Evolutionary conservation across 2,888 invertebrate species (phyloP), one percentile per base, ranked within the genome.

Genomic region (Serrognathus titanus): DNA sequence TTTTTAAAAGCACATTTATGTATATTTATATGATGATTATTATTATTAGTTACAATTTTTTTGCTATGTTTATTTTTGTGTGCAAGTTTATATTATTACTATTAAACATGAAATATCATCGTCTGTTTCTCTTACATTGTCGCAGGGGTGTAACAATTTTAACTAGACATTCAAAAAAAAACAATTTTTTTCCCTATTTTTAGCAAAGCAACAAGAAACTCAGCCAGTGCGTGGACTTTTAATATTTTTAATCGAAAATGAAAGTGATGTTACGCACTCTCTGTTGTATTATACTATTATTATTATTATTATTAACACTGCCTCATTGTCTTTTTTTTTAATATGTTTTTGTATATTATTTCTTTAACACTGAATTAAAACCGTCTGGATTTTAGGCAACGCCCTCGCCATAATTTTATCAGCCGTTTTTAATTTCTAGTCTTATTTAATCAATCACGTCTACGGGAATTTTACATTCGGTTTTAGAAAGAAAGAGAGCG

Each of bases 141-240:
- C 59, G 73, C 74, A 72, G 73, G 73, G 74, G 71, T 74, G 73
- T 73, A 72, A 65, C 63, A 66, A 60, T 67, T 69, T 70, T 13
- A 48, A 13, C 46, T 8, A n/a, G n/a, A 35, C 35, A 31, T 31
- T 16, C 48, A 48, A 48, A 11, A 46, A 46, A 40, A 1, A 3
- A 39, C n/a, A 20, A 4, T 31, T 31, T 31, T 24, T 24, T 31
- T 31, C 6, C 1, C 7, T 31, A 6, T 5, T 31, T 31, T 16
- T 16, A 16, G 16, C 16, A 16, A 16, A 31, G 24, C 24, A 31
- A 31, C 24, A 31, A 31, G 7, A 31, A 31, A 31, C 24, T 7
- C 24, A 31, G 24, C 5, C 24, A 31, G 24, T 31, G 24, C 24
- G 24, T 31, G 24, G 24, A 31, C 24, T 31, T 2, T 31, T 31